Base-by-base conservation (phyloP, 2,888 invertebrate genomes). In the Hoplodrina ambigua region DNA sequence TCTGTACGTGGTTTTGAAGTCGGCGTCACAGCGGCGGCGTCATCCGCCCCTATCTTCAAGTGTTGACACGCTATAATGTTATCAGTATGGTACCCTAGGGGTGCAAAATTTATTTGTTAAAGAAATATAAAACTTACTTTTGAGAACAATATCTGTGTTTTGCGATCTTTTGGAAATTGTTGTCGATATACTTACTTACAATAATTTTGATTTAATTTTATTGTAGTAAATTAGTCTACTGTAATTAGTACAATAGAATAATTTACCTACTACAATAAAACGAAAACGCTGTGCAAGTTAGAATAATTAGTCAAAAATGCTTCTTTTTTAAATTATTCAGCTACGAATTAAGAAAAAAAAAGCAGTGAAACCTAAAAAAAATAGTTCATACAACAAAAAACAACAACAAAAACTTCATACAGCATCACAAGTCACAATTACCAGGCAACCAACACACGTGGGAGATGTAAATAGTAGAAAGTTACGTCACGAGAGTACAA, bases 51-150 rank as follows among this genome's bases (percentile, higher is more conserved):
- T 77, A 54, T 69, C 75, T 67, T 54, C 37, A 53, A 75, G 69
- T 80, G 76, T 76, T 70, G 56, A 61, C 65, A 70, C 68, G 60
- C 63, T 68, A 17, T 46, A 74, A 72, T 65, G 70, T 75, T 81
- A 78, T 83, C 84, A 69, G 66, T 57, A 69, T 56, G 53, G 68
- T 68, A 64, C 44, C 17, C 66, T 65, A 41, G 61, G 74, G 85
- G 85, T 83, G 80, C 75, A 61, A 75, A 78, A 74, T 85, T 87
- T 87, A 85, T 87, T 88, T 81, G 76, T 83, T 82, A 25, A 8
- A 44, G 37, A 71, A 20, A 49, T 44, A 78, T 66, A 68, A 62
- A 60, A 65, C 10, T 25, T 59, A 20, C 50, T 19, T 56, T 68
- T 67, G 60, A 70, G 54, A 53, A 60, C 52, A 19, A 44, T 49